phyloP scores from a whole-genome alignment of 1,140 invertebrate genomes.

The Elysia chlorotica region DNA sequence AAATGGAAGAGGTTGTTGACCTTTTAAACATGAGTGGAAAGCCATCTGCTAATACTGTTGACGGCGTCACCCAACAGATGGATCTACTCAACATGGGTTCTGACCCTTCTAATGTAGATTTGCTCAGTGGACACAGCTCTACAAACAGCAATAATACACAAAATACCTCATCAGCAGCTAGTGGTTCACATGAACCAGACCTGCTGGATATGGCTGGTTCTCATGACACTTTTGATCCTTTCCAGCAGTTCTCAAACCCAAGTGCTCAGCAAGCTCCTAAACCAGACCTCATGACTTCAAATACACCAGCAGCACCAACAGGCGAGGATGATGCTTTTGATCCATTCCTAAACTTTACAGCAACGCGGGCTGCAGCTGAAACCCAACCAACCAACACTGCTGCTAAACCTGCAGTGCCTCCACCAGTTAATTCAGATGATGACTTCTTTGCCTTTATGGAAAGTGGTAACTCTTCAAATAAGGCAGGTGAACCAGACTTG shows the following conservation, averaged over 20 bases:
- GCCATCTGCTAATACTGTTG: neutral
- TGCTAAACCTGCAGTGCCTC: neutral
- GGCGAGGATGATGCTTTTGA: constrained; percentile 37
- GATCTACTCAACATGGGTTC: constrained; percentile 42
- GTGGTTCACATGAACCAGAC: constrained; percentile 13
- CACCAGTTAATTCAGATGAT: constrained; percentile 20
- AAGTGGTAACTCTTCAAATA: neutral
- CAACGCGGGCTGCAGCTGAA: constrained; percentile 5
- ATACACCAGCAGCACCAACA: neutral
- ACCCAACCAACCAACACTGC: neutral
- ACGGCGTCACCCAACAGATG: neutral
- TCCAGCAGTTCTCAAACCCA: constrained; percentile 18
- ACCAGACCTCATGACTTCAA: constrained; percentile 13
- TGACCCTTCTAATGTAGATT: constrained; percentile 66
- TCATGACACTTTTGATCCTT: constrained; percentile 39
- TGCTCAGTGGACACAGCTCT: constrained; percentile 63
- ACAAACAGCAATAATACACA: too few species aligned
- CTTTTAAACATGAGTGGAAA: neutral
- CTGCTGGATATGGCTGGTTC: constrained; percentile 3
- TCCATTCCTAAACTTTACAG: constrained; percentile 39
- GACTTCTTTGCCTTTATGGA: constrained; percentile 49
- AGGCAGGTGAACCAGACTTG: constrained; percentile 37
- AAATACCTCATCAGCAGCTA: too few species aligned
- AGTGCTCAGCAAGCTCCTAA: neutral
- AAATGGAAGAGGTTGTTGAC: neutral